Evolutionary conservation across 2,797 vertebrate species (phyloP).

Genomic region (Helarctos malayanus): DNA sequence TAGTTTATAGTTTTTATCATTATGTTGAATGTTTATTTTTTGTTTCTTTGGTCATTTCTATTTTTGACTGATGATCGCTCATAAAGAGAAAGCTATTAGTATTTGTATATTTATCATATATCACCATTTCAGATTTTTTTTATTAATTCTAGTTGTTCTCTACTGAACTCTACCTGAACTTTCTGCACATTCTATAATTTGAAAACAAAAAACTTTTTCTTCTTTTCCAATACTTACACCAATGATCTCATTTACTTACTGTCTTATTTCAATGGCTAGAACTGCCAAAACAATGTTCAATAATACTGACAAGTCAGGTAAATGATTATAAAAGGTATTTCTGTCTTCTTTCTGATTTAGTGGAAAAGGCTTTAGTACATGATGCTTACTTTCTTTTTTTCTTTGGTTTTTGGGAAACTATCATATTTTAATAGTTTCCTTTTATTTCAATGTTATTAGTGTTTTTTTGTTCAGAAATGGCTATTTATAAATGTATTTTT

Average conservation of each 20-base stretch:
- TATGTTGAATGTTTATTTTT: neutral
- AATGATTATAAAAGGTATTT: neutral
- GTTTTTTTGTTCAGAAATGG: neutral
- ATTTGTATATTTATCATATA: neutral
- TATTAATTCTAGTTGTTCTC: constrained; percentile 48
- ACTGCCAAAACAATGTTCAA: constrained; percentile 19
- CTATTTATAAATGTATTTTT: constrained; percentile 57
- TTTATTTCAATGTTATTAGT: constrained; percentile 34
- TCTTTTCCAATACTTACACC: constrained; percentile 44
- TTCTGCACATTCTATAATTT: constrained; percentile 22
- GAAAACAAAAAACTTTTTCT: constrained; percentile 31
- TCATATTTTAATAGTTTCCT: constrained; percentile 28
- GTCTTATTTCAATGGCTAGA: neutral
- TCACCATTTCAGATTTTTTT: constrained; percentile 19
- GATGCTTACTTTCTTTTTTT: neutral
- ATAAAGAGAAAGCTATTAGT: constrained; percentile 14
- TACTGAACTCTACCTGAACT: neutral
- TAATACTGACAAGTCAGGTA: neutral
- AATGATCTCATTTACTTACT: constrained; percentile 57
- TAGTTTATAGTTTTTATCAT: neutral
- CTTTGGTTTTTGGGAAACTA: neutral
- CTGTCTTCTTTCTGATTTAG: constrained; percentile 35
- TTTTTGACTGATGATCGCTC: constrained; percentile 20
- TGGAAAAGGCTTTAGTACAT: neutral
- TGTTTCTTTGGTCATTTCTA: constrained; percentile 14